These are phyloP conservation scores for Ochotona princeps DNA, from an alignment of 2,113 vertebrate genomes.

Conservation along the genomic window DNA sequence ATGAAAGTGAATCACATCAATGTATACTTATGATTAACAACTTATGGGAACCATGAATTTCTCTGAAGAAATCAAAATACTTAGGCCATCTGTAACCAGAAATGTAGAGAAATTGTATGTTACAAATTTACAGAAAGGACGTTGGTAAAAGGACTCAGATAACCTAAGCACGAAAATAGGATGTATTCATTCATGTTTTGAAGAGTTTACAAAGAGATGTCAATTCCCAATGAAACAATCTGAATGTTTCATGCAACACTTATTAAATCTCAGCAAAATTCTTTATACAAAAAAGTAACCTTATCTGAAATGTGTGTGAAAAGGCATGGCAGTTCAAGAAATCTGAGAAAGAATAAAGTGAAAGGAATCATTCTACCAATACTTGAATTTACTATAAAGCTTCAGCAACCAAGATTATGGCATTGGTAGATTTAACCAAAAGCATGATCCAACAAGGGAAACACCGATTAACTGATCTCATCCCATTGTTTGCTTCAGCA, in stretches of 20 bases:
- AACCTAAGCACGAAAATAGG: neutral
- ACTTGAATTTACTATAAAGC: neutral
- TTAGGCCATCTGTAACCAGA: neutral
- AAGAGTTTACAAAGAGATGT: no score
- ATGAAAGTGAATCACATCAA: neutral
- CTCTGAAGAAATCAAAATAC: neutral
- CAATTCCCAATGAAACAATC: neutral
- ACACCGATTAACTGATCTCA: neutral
- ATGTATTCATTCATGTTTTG: neutral
- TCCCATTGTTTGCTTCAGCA: neutral
- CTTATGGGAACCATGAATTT: neutral
- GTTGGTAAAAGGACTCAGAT: neutral
- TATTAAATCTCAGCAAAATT: neutral
- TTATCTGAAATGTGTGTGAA: neutral
- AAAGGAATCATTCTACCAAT: neutral
- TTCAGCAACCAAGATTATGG: neutral
- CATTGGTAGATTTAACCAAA: neutral
- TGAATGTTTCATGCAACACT: neutral
- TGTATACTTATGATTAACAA: neutral
- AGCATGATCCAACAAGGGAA: neutral
- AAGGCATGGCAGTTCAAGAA: neutral
- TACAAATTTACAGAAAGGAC: neutral
- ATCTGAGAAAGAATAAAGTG: neutral
- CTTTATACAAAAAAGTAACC: neutral
- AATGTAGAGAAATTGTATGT: neutral